These are phyloP conservation scores for Lepus americanus DNA, from an alignment of 2,113 vertebrate species.

Conservation along the genomic window DNA sequence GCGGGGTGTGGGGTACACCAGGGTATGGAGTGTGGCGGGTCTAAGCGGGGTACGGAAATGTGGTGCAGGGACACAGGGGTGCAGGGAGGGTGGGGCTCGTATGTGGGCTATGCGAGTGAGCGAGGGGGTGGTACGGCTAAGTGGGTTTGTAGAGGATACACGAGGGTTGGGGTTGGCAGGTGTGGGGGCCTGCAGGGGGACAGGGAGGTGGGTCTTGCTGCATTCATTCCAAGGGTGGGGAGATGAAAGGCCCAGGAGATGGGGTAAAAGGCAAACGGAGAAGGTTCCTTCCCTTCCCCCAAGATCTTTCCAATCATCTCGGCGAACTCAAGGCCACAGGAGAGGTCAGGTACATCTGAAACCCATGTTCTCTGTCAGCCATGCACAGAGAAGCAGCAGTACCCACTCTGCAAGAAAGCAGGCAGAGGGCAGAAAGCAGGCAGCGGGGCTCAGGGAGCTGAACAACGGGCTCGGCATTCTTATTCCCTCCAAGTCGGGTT, in stretches of 20 bases:
- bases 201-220: too few relatives aligned
- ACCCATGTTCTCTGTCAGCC: not conserved
- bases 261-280: not conserved
- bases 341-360: too few relatives aligned
- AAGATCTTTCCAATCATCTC: not conserved
- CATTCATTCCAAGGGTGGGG: not conserved
- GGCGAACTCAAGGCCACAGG: not conserved
- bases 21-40: rapidly evolving
- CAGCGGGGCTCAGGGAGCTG: rapidly evolving
- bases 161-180: not conserved
- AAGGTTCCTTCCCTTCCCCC: too few relatives aligned
- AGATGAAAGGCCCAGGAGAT: not conserved
- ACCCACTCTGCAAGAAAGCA: not conserved
- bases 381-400: too few relatives aligned
- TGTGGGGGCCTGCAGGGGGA: too few relatives aligned
- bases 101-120: not conserved
- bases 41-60: rapidly evolving
- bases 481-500: conserved; percentile 26
- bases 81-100: too few relatives aligned
- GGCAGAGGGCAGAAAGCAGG: rapidly evolving
- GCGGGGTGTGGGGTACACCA: not conserved
- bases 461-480: not conserved
- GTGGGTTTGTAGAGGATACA: rapidly evolving
- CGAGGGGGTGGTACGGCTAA: too few relatives aligned
- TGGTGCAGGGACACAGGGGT: too few relatives aligned